Evolutionary conservation across 1,140 invertebrate genomes (phyloP).

Genomic region (Drosophila teissieri): DNA sequence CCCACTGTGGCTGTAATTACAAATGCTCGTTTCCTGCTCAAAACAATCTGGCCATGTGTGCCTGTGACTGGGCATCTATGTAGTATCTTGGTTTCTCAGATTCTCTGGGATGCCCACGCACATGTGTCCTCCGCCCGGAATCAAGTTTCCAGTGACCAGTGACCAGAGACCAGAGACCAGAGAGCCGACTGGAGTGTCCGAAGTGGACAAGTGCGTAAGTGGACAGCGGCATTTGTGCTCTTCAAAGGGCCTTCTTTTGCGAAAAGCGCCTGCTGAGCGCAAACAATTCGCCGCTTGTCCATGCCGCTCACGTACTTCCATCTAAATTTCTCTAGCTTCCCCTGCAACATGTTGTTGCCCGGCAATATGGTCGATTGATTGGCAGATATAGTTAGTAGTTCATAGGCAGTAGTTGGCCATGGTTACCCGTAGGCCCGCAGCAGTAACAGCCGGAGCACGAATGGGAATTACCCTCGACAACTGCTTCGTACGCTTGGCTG

Average conservation of each 20-base stretch:
- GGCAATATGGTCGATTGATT: constrained; percentile 72
- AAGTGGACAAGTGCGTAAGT: constrained; percentile 50
- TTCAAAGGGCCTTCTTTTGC: constrained; percentile 32
- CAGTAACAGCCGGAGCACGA: constrained; percentile 40
- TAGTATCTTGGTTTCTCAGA: background rate
- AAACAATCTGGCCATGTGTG: constrained; percentile 21
- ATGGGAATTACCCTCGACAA: constrained; percentile 40
- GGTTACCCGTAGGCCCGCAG: constrained; percentile 28
- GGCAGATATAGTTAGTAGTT: constrained; percentile 4
- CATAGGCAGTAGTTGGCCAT: constrained; percentile 12
- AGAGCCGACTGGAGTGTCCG: constrained; percentile 44
- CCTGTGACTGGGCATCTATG: constrained; percentile 3
- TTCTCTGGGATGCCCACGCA: constrained; percentile 39
- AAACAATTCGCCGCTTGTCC: constrained; percentile 11
- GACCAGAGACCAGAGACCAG: background rate
- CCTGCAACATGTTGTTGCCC: constrained; percentile 55
- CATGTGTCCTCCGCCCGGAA: constrained; percentile 42
- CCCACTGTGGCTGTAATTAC: constrained; percentile 77
- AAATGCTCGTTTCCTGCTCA: constrained; percentile 51
- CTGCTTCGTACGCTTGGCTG: constrained; percentile 66
- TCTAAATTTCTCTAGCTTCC: background rate
- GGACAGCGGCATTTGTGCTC: constrained; percentile 37
- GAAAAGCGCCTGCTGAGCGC: constrained; percentile 37
- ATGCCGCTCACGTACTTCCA: constrained; percentile 66
- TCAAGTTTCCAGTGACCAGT: constrained; percentile 40